Conservation (phyloP, 2,888 invertebrate genomes). For the Eupithecia centaureata region DNA sequence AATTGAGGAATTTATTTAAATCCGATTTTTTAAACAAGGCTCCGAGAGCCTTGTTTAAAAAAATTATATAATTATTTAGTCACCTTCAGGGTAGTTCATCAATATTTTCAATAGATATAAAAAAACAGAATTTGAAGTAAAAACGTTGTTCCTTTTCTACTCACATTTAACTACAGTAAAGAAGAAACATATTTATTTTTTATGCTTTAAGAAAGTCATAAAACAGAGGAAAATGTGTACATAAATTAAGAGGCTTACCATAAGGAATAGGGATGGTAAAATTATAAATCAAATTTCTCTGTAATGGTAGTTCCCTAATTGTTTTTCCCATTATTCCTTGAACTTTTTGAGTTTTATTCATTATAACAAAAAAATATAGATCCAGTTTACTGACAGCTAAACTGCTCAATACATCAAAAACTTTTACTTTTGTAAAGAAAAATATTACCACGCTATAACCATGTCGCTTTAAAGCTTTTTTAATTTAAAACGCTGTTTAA, state of each 20-base stretch:
- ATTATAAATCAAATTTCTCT: constrained; percentile 65
- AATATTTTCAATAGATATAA: too few species aligned
- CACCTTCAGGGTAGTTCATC: background rate
- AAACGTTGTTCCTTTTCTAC: too few species aligned
- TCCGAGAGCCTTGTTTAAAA: background rate
- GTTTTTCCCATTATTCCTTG: constrained; percentile 58
- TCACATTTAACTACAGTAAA: background rate
- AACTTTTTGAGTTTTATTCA: constrained; percentile 30
- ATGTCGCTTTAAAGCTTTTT: too few species aligned
- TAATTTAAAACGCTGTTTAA: too few species aligned
- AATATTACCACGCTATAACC: too few species aligned
- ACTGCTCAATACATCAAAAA: background rate
- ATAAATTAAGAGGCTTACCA: constrained; percentile 58
- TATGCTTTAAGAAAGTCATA: constrained; percentile 1
- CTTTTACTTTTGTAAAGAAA: too few species aligned
- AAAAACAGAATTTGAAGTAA: too few species aligned
- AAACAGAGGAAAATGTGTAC: constrained; percentile 52
- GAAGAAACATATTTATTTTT: background rate
- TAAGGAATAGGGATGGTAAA: constrained; percentile 68
- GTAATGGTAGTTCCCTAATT: constrained; percentile 68
- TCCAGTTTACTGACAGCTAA: background rate
- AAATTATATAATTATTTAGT: background rate
- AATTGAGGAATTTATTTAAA: background rate
- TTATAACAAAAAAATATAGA: background rate
- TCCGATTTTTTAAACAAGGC: background rate